These are phyloP conservation scores for Galerucella nymphaeae DNA, from an alignment of 2,888 invertebrate species.

Conservation along the genomic window DNA sequence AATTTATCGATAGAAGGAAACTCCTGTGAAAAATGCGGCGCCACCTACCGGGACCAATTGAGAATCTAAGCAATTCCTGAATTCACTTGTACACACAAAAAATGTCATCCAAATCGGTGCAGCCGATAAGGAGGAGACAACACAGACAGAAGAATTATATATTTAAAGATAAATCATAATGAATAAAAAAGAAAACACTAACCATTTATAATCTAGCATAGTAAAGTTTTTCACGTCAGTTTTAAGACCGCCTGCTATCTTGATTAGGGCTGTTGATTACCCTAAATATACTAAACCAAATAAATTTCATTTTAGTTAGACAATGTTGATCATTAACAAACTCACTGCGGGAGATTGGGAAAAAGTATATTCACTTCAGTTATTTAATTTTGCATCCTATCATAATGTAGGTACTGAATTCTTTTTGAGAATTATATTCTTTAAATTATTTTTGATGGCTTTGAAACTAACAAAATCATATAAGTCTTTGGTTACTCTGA, in stretches of 20 bases:
- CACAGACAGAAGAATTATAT: no score
- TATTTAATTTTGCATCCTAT: not conserved
- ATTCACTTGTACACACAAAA: not conserved
- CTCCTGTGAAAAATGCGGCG: no score
- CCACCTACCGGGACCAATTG: no score
- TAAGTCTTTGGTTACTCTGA: not conserved
- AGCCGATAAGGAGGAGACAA: not conserved
- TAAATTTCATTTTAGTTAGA: not conserved
- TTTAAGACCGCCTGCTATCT: not conserved
- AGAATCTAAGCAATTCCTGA: not conserved
- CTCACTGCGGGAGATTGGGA: not conserved
- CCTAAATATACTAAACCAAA: not conserved
- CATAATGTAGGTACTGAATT: no score
- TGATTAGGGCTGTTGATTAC: conserved; percentile 2
- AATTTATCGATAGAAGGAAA: no score
- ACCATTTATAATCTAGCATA: not conserved
- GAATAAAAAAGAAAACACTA: not conserved
- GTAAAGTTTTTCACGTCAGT: not conserved
- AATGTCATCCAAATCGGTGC: not conserved
- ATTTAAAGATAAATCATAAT: not conserved
- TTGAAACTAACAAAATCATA: no score
- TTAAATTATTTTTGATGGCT: no score
- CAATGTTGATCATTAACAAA: not conserved
- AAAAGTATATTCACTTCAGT: not conserved
- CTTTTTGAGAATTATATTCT: no score